Percentiles rank a stretch among this genome's conserved stretches.
phyloP scores from a whole-genome alignment of 2,888 invertebrate species.

The Heliconius ethilla region DNA sequence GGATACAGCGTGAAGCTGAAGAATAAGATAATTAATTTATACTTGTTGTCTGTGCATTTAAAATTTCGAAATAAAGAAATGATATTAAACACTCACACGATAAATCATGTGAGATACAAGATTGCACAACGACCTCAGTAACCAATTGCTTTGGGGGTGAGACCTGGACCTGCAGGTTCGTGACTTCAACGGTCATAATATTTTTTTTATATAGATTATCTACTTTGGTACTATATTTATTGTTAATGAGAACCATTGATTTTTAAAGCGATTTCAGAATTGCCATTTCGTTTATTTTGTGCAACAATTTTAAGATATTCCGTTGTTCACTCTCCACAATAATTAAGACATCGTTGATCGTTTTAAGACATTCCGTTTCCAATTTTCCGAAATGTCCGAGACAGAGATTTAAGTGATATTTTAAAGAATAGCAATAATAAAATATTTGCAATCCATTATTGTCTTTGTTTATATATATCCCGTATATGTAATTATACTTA shows the following conservation, averaged over 20 bases:
- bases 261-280: not conserved
- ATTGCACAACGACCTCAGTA: conserved; percentile 12
- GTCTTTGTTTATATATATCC: too few relatives aligned
- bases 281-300: not conserved
- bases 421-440: too few relatives aligned
- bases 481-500: too few relatives aligned
- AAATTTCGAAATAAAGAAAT: not conserved
- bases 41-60: not conserved
- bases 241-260: not conserved
- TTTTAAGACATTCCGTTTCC: too few relatives aligned
- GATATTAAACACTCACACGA: conserved; percentile 5
- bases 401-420: too few relatives aligned
- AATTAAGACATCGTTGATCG: too few relatives aligned
- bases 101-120: conserved; percentile 15
- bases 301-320: too few relatives aligned
- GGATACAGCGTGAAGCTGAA: too few relatives aligned
- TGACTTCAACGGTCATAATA: conserved; percentile 3
- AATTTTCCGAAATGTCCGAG: too few relatives aligned
- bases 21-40: not conserved
- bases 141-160: conserved; percentile 14
- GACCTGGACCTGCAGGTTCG: conserved; percentile 9
- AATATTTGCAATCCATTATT: too few relatives aligned
- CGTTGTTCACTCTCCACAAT: too few relatives aligned
- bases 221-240: conserved; percentile 6
- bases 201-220: conserved; percentile 15